Conservation (phyloP, 2,888 invertebrate genomes). For the Drosophila testacea region DNA sequence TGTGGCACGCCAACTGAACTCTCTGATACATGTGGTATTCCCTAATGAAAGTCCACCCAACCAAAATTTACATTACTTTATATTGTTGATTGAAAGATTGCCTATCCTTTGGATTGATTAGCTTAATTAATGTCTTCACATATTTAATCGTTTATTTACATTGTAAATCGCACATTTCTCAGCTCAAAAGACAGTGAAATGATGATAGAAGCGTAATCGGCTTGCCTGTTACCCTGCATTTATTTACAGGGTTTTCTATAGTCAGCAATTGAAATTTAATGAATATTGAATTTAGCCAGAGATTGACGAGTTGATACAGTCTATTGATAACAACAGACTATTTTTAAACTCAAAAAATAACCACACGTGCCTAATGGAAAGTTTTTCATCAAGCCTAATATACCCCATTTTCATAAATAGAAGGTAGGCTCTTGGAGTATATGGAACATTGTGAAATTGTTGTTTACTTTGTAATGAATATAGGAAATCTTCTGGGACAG, state of each 20-base stretch:
- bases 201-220: neutral
- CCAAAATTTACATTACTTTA: neutral
- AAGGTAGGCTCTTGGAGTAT: neutral
- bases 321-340: neutral
- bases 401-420: neutral
- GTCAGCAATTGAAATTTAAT: too few species aligned
- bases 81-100: conserved; percentile 14
- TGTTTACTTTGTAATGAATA: too few species aligned
- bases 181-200: neutral
- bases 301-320: neutral
- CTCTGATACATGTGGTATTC: neutral
- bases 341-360: neutral
- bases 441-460: too few species aligned
- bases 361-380: neutral
- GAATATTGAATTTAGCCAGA: too few species aligned
- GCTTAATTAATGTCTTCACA: conserved; percentile 1
- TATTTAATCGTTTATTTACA: conserved; percentile 1
- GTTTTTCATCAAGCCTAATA: neutral
- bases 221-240: neutral
- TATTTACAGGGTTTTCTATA: neutral
- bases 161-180: neutral
- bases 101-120: conserved; percentile 10
- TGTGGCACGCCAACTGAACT: neutral
- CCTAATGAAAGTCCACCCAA: neutral
- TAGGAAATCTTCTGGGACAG: too few species aligned